Evolutionary conservation across 2,888 invertebrate genomes (phyloP).

Genomic region (Biston betularia): DNA sequence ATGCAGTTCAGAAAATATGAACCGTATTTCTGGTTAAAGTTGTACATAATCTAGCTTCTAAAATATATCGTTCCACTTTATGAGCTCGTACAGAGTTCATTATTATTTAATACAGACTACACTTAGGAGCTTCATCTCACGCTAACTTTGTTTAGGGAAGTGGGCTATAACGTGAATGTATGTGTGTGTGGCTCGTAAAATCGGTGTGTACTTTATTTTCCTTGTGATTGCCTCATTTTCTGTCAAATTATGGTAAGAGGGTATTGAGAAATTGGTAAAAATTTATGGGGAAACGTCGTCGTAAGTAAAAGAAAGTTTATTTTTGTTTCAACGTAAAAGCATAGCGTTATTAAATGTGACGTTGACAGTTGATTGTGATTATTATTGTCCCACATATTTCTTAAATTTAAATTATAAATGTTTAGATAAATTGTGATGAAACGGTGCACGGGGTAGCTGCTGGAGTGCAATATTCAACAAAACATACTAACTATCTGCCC

Average conservation of each 20-base stretch:
- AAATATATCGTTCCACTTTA: slow-evolving; percentile 18
- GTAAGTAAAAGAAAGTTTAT: slow-evolving; percentile 9
- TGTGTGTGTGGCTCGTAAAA: slow-evolving; percentile 12
- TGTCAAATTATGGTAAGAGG: slow-evolving; percentile 24
- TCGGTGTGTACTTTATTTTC: slow-evolving; percentile 19
- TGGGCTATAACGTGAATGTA: background rate
- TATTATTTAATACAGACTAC: slow-evolving; percentile 26
- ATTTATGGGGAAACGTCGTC: slow-evolving; percentile 7
- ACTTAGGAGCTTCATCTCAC: slow-evolving; percentile 21
- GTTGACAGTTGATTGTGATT: too few species aligned
- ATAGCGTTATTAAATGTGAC: background rate
- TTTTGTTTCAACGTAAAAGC: background rate
- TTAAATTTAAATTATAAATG: too few species aligned
- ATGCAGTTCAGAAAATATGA: background rate
- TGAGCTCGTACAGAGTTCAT: slow-evolving; percentile 23
- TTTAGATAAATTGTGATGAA: too few species aligned
- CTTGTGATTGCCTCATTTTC: slow-evolving; percentile 24
- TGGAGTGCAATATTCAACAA: too few species aligned
- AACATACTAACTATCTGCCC: too few species aligned
- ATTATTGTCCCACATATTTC: too few species aligned
- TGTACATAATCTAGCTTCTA: slow-evolving; percentile 13
- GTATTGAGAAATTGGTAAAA: slow-evolving; percentile 19
- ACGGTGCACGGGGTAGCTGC: too few species aligned
- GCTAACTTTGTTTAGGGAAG: slow-evolving; percentile 26
- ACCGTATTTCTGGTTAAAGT: background rate